These are phyloP conservation scores for Syngnathus rostellatus DNA, from an alignment of 2,797 vertebrate genomes.

Conservation along the genomic window DNA sequence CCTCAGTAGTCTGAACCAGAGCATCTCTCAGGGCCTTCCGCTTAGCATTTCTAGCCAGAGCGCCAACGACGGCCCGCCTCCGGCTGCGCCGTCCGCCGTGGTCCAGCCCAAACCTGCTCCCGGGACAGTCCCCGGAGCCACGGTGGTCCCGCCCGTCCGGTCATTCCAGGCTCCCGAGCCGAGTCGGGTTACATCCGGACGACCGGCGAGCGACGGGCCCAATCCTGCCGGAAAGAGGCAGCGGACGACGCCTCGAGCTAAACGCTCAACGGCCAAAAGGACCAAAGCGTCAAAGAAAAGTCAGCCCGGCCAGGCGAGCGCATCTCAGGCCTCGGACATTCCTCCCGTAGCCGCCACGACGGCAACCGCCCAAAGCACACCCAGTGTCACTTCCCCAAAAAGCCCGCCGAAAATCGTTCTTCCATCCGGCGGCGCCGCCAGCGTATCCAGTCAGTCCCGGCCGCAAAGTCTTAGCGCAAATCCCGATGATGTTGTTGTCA, in stretches of 20 bases:
- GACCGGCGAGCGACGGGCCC: constrained; percentile 32
- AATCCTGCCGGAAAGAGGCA: constrained; percentile 58
- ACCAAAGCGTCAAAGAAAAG: constrained; percentile 68
- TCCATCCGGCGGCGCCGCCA: constrained; percentile 33
- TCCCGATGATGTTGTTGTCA: constrained; percentile 27
- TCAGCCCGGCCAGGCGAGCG: constrained; percentile 25
- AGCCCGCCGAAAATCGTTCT: constrained; percentile 34
- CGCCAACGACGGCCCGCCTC: constrained; percentile 70
- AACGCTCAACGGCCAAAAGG: constrained; percentile 73
- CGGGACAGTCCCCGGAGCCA: constrained; percentile 42
- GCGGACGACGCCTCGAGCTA: constrained; percentile 58
- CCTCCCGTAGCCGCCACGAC: constrained; percentile 28
- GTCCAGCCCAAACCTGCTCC: constrained; percentile 57
- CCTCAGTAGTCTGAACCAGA: constrained; percentile 93
- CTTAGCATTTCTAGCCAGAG: constrained; percentile 70
- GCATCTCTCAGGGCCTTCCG: constrained; percentile 81
- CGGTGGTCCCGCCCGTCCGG: constrained; percentile 39
- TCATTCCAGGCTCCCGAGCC: constrained; percentile 43
- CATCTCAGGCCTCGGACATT: constrained; percentile 26
- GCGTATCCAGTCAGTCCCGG: constrained; percentile 20
- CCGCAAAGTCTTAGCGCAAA: constrained; percentile 33
- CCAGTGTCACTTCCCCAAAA: constrained; percentile 27
- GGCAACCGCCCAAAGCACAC: constrained; percentile 19
- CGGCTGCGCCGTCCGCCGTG: constrained; percentile 60
- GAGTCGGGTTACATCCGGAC: constrained; percentile 38